These are phyloP conservation scores for Drosophila cognata DNA, from an alignment of 2,888 invertebrate genomes.

Conservation along the genomic window DNA sequence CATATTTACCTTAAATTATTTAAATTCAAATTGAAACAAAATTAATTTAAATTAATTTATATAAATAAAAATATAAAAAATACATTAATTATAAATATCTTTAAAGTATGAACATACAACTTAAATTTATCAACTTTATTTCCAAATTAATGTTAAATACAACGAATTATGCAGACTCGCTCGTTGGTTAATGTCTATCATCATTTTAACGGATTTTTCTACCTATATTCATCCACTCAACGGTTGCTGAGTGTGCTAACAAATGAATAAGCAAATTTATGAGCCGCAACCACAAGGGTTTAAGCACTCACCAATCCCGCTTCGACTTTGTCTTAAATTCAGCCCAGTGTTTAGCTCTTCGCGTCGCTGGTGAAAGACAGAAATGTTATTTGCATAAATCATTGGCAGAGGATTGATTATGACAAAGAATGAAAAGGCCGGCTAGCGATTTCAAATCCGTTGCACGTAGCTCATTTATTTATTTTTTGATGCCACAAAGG, in stretches of 20 bases:
- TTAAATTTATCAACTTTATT: background rate
- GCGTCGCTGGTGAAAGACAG: constrained; percentile 22
- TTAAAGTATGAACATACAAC: background rate
- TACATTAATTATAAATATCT: background rate
- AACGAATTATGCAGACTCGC: background rate
- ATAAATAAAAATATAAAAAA: background rate
- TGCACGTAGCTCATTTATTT: constrained; percentile 79
- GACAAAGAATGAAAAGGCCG: constrained; percentile 40
- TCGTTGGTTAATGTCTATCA: background rate
- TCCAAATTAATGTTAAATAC: background rate
- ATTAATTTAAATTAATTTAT: background rate
- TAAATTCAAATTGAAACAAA: background rate
- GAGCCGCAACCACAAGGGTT: constrained; percentile 61
- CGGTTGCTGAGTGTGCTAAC: constrained; percentile 12
- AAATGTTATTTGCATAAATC: constrained; percentile 56
- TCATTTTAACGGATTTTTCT: background rate
- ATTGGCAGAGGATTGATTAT: constrained; percentile 60
- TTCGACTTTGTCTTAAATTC: constrained; percentile 57
- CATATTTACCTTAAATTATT: background rate
- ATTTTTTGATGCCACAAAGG: constrained; percentile 64
- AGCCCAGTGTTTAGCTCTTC: constrained; percentile 25
- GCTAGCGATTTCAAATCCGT: constrained; percentile 41
- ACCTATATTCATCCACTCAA: no score
- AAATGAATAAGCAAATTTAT: constrained; percentile 72
- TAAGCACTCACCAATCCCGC: constrained; percentile 42